Evolutionary conservation across 2,113 vertebrate genomes (phyloP), one percentile per base, ranked within the genome.

Genomic region (Myanophis thanlyinensis): DNA sequence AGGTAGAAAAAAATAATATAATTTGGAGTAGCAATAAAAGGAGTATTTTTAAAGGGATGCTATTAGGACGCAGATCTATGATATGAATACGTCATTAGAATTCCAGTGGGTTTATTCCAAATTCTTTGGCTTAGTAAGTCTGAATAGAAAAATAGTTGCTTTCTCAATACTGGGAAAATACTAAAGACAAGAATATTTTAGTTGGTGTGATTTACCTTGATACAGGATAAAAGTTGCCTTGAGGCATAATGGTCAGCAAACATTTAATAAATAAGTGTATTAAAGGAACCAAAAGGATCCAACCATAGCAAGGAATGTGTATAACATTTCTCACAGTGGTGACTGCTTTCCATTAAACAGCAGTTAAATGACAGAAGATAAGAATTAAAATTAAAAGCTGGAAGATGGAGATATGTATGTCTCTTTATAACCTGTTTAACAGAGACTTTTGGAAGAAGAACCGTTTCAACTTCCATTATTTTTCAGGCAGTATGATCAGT

Each of bases 1-100:
- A 93, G 80, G 88, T 90, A 93, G 80, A 62, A 47, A 53, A 53
- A 92, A 92, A 92, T 89, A 92, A 80, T 86, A 89, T 53, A 51
- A 44, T 73, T 23, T 89, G 91, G 35, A 54, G n/a, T 59, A 51
- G 80, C 80, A 86, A 89, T 86, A 59, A 89, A 51, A 93, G 86
- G 54, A 27, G 52, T 90, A 53, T 62, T 86, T 47, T 86, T 93
- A 93, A 90, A 93, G 80, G 80, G 73, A 93, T 80, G 25, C 44
- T 90, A 80, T 93, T 80, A 90, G 85, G 47, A 30, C n/a, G 53
- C 46, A 90, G 5, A 30, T 48, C 46, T 86, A 44, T 53, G 40
- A 85, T 56, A 59, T 35, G 53, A 86, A 47, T 25, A 25, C 40
- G 52, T 56, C 52, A 48, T 84, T 53, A 35, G 35, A 48, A 22